These are phyloP conservation scores for Tachina grossa DNA, from an alignment of 2,888 invertebrate species.

Conservation along the genomic window DNA sequence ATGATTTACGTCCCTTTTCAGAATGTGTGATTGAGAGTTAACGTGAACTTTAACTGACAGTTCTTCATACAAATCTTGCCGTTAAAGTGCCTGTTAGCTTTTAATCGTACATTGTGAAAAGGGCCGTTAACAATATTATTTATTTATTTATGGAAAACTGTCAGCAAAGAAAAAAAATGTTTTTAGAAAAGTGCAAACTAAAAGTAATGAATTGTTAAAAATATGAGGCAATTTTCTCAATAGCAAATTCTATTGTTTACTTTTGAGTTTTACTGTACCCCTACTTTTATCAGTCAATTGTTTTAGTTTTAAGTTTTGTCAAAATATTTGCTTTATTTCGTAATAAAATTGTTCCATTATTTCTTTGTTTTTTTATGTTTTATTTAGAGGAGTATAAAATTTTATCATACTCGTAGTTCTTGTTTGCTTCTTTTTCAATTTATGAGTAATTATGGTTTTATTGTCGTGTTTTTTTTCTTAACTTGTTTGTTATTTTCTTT, in stretches of 20 bases:
- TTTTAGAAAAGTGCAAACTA: not conserved
- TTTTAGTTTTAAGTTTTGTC: conserved; percentile 1
- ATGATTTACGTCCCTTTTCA: no score
- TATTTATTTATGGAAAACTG: not conserved
- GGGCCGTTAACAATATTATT: not conserved
- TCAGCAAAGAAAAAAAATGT: not conserved
- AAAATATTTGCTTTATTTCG: conserved; percentile 13
- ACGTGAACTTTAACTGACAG: no score
- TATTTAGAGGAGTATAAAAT: not conserved
- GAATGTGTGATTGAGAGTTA: no score
- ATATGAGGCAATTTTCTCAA: not conserved
- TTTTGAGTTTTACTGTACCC: not conserved
- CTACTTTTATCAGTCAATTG: not conserved
- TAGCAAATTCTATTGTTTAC: not conserved
- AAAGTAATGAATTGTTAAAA: not conserved
- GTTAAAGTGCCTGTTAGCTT: no score
- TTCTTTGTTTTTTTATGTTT: not conserved
- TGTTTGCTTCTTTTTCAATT: not conserved
- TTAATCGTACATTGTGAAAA: no score
- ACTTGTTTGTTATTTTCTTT: not conserved
- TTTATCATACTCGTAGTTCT: not conserved
- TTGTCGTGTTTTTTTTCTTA: not conserved
- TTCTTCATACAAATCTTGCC: no score
- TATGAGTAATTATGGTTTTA: not conserved
- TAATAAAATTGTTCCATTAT: not conserved